Evolutionary conservation across 2,888 invertebrate genomes (phyloP).

Genomic region (Macropis europaea): DNA sequence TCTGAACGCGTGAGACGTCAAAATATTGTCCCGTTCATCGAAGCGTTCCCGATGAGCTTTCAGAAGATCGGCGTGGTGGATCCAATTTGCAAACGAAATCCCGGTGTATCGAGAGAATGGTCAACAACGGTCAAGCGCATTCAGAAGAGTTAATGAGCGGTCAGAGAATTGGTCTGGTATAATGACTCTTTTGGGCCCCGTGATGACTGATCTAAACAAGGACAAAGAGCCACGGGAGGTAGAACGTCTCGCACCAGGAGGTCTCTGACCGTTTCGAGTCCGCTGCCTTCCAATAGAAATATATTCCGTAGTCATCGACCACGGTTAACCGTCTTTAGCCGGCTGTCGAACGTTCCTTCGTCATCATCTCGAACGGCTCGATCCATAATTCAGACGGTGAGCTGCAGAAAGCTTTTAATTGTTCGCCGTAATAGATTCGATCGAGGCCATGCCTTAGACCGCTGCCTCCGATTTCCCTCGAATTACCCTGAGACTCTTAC

Average conservation of each 20-base stretch:
- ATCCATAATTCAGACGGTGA: conserved; percentile 67
- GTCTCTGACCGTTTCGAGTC: conserved; percentile 56
- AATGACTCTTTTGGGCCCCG: conserved; percentile 58
- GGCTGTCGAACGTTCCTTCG: conserved; percentile 55
- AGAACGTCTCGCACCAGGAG: conserved; percentile 68
- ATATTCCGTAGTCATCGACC: conserved; percentile 71
- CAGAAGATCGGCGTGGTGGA: neutral
- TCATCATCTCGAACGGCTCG: conserved; percentile 37
- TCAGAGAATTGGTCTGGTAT: conserved; percentile 46
- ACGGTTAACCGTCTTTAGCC: conserved; percentile 67
- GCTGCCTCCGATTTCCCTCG: conserved; percentile 1
- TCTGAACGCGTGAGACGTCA: too few relatives aligned
- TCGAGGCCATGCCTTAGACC: neutral
- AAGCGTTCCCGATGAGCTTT: neutral
- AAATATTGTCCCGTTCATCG: too few relatives aligned
- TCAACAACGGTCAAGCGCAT: conserved; percentile 4
- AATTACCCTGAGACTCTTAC: neutral
- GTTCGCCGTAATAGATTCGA: conserved; percentile 39
- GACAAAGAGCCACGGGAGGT: conserved; percentile 73
- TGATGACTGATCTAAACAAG: conserved; percentile 68
- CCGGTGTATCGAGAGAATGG: neutral
- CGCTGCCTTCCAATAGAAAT: conserved; percentile 48
- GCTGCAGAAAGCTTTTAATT: conserved; percentile 65
- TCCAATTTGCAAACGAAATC: conserved; percentile 5
- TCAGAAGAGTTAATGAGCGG: conserved; percentile 61